Evolutionary conservation across 2,113 vertebrate species (phyloP).

Genomic region (Mus spicilegus): DNA sequence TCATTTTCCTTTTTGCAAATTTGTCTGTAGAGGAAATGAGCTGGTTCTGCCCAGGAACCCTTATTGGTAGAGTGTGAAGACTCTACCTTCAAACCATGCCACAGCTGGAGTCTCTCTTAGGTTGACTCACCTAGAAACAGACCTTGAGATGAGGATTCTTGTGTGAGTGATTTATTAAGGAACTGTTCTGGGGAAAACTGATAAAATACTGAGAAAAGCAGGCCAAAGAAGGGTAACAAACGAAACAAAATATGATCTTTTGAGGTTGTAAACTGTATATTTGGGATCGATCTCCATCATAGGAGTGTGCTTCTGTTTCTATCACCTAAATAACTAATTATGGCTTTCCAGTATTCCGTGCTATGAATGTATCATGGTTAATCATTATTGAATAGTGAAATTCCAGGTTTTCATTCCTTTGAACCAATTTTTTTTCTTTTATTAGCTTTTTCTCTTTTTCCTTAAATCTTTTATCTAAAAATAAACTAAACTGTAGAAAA

Average conservation of each 20-base stretch:
- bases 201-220: conserved; percentile 58
- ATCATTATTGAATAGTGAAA: conserved; percentile 30
- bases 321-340: conserved; percentile 13
- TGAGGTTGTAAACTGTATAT: conserved; percentile 50
- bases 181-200: conserved; percentile 24
- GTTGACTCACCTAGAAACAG: conserved; percentile 61
- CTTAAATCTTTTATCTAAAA: background rate
- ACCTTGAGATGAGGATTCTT: conserved; percentile 64
- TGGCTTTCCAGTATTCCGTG: conserved; percentile 16
- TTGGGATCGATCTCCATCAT: conserved; percentile 36
- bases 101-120: conserved; percentile 21
- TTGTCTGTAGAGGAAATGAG: background rate
- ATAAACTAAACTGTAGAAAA: background rate
- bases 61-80: background rate
- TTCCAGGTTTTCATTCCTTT: conserved; percentile 19
- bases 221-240: conserved; percentile 51
- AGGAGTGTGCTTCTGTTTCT: background rate
- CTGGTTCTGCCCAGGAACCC: background rate
- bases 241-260: conserved; percentile 28
- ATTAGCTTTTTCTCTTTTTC: background rate
- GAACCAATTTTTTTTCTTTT: background rate
- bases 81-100: background rate
- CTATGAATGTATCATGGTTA: background rate
- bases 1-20: conserved; percentile 4
- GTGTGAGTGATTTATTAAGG: conserved; percentile 61